These are phyloP conservation scores for Nephrotoma appendiculata DNA, from an alignment of 2,888 invertebrate genomes.

Conservation along the genomic window DNA sequence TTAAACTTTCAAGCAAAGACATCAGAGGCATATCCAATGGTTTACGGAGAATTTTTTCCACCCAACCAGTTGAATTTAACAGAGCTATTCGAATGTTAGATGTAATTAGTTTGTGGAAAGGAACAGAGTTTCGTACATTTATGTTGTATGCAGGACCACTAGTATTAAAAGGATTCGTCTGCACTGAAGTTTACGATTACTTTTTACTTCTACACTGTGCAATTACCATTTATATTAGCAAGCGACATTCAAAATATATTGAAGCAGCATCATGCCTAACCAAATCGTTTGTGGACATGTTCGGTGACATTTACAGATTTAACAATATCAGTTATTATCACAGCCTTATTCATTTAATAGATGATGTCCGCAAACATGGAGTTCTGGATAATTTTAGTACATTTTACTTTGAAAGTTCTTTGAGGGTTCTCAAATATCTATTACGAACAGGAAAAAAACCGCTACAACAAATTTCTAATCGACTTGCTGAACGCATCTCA, in stretches of 20 bases:
- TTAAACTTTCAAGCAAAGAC: neutral
- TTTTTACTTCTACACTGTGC: neutral
- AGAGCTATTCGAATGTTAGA: neutral
- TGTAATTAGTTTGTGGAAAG: neutral
- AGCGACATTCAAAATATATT: neutral
- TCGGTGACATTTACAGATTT: too few species aligned
- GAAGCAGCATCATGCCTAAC: too few species aligned
- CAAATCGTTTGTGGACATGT: too few species aligned
- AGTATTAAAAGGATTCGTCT: neutral
- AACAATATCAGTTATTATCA: too few species aligned
- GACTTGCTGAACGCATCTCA: neutral
- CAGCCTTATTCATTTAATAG: too few species aligned
- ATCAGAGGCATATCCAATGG: neutral
- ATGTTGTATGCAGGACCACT: neutral
- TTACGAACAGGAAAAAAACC: too few species aligned
- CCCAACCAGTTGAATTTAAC: neutral
- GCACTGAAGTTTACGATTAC: neutral
- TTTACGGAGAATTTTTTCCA: neutral
- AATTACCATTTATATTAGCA: neutral
- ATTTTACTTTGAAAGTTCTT: too few species aligned
- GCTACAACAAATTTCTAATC: too few species aligned
- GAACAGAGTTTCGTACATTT: neutral
- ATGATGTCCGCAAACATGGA: too few species aligned
- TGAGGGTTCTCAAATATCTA: too few species aligned
- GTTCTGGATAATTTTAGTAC: too few species aligned